phyloP scores from a whole-genome alignment of 2,113 vertebrate genomes.

The Hymenochirus boettgeri region DNA sequence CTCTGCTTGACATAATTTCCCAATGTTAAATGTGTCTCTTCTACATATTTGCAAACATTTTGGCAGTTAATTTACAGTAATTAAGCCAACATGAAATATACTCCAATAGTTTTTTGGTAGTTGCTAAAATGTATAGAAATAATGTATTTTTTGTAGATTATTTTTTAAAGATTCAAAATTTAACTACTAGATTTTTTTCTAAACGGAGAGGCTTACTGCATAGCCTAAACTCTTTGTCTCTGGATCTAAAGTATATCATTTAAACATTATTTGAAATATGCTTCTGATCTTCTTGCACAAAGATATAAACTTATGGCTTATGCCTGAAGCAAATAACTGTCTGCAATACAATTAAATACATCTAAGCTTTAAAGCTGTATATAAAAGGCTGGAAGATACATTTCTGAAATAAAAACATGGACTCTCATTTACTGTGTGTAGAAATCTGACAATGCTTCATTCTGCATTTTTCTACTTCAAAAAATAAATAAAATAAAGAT shows the following conservation, averaged over 20 bases:
- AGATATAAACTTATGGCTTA: slow-evolving; percentile 19
- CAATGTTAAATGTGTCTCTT: background rate
- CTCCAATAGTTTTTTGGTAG: background rate
- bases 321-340: slow-evolving; percentile 12
- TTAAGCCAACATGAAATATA: slow-evolving; percentile 7
- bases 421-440: slow-evolving; percentile 3
- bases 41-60: slow-evolving; percentile 16
- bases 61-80: slow-evolving; percentile 15
- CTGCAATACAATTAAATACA: slow-evolving; percentile 22
- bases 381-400: slow-evolving; percentile 13
- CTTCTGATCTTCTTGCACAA: slow-evolving; percentile 23
- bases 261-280: slow-evolving; percentile 16
- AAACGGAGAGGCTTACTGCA: background rate
- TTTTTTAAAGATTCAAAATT: background rate
- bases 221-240: background rate
- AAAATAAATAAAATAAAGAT: too few species aligned
- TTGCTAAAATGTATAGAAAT: background rate
- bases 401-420: slow-evolving; percentile 20
- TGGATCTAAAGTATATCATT: slow-evolving; percentile 18
- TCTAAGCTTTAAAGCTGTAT: slow-evolving; percentile 7
- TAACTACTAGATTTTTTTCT: background rate
- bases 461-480: background rate
- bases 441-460: slow-evolving; percentile 2
- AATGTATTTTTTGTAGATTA: background rate
- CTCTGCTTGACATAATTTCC: too few species aligned